Evolutionary conservation across 2,888 invertebrate species (phyloP).

Genomic region (Meloe dianella): DNA sequence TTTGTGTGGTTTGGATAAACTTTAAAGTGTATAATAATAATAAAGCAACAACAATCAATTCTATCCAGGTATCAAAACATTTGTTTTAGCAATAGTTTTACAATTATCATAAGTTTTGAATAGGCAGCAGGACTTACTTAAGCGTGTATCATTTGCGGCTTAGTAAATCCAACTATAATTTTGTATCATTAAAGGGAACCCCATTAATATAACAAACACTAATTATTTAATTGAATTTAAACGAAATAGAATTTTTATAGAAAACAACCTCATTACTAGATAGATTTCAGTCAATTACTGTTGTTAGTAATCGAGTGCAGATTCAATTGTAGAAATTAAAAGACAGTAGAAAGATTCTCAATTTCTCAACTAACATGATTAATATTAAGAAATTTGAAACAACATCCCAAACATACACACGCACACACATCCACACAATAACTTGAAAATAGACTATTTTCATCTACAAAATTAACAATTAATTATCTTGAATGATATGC

Average conservation of each 20-base stretch:
- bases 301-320: conserved; percentile 21
- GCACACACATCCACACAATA: background rate
- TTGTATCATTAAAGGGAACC: background rate
- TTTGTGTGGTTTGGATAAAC: background rate
- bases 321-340: background rate
- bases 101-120: conserved; percentile 10
- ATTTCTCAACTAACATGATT: no score
- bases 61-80: conserved; percentile 9
- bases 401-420: background rate
- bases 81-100: conserved; percentile 4
- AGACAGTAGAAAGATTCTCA: no score
- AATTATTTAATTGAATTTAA: background rate
- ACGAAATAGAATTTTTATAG: background rate
- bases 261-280: conserved; percentile 8
- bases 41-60: conserved; percentile 5
- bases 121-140: conserved; percentile 8
- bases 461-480: conserved; percentile 23
- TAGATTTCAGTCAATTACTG: conserved; percentile 7
- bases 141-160: background rate
- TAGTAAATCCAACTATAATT: conserved; percentile 10
- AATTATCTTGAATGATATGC: conserved; percentile 23
- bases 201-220: background rate
- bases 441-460: conserved; percentile 6
- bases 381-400: background rate
- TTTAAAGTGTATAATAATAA: background rate